Evolutionary conservation across 2,888 invertebrate species (phyloP).

Genomic region (Aspidiotus rigidus): DNA sequence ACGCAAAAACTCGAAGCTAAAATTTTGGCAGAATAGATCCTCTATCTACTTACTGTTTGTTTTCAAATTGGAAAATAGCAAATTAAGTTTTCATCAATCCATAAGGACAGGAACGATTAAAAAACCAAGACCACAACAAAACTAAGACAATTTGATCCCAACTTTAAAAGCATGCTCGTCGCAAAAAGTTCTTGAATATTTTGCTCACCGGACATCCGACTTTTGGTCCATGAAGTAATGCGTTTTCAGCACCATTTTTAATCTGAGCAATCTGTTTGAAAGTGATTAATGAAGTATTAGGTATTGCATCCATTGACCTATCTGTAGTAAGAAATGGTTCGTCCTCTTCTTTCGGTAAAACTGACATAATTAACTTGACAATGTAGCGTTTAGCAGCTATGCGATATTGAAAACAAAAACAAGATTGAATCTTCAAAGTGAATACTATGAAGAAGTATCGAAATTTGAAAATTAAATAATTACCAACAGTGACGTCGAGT

Average conservation of each 20-base stretch:
- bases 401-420: background rate
- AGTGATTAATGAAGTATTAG: conserved; percentile 56
- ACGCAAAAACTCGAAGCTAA: no score
- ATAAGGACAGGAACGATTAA: no score
- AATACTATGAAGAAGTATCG: background rate
- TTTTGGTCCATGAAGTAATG: conserved; percentile 71
- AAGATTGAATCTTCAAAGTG: background rate
- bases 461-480: background rate
- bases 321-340: conserved; percentile 50
- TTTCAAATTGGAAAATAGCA: no score
- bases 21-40: no score
- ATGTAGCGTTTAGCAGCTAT: conserved; percentile 1
- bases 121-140: no score
- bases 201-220: conserved; percentile 65
- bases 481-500: conserved; percentile 12
- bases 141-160: no score
- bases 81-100: no score
- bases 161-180: no score
- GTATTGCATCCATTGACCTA: conserved; percentile 56
- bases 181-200: background rate
- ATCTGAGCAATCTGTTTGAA: conserved; percentile 61
- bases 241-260: conserved; percentile 59
- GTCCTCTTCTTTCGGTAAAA: conserved; percentile 47
- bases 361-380: conserved; percentile 49
- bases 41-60: no score